phyloP scores from a whole-genome alignment of 1,140 invertebrate genomes.

The Euglossa dilemma region DNA sequence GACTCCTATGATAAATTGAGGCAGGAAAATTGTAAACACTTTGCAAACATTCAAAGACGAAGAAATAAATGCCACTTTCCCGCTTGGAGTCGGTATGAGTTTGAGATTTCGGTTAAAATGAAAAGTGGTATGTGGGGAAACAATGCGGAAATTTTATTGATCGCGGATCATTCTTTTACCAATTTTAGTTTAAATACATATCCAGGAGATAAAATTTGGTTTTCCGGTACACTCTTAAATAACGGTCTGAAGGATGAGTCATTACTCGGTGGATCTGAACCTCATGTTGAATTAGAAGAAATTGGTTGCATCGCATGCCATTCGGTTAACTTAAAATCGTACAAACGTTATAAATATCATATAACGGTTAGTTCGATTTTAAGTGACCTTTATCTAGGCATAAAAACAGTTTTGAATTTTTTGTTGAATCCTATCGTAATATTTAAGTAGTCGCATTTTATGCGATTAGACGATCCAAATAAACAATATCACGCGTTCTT shows the following conservation, averaged over 20 bases:
- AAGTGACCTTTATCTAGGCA: conserved; percentile 84
- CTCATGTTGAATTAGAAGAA: conserved; percentile 85
- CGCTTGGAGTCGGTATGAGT: conserved; percentile 87
- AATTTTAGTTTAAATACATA: conserved; percentile 88
- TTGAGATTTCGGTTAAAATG: conserved; percentile 88
- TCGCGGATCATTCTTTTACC: conserved; percentile 85
- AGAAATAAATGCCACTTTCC: conserved; percentile 87
- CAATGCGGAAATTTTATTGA: conserved; percentile 84
- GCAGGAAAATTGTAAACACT: conserved; percentile 83
- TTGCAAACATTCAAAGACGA: conserved; percentile 82
- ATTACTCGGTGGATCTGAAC: conserved; percentile 83
- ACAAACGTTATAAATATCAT: conserved; percentile 80
- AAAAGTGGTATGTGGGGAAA: conserved; percentile 86
- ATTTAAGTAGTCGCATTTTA: conserved; percentile 84
- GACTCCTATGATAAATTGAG: conserved; percentile 78
- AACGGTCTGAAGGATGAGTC: conserved; percentile 75
- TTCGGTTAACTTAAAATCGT: conserved; percentile 82
- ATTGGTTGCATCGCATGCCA: conserved; percentile 87
- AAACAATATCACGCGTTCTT: background rate
- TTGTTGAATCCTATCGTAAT: conserved; percentile 89
- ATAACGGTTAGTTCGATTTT: conserved; percentile 82
- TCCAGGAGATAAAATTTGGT: conserved; percentile 88
- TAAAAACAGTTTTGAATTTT: conserved; percentile 89
- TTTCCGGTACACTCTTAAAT: conserved; percentile 85
- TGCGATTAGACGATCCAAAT: conserved; percentile 28